A percentile compares a stretch with the other conserved stretches of the same genome.
Conservation (phyloP, 2,888 invertebrate species). For the Hirtodrosophila confusa region DNA sequence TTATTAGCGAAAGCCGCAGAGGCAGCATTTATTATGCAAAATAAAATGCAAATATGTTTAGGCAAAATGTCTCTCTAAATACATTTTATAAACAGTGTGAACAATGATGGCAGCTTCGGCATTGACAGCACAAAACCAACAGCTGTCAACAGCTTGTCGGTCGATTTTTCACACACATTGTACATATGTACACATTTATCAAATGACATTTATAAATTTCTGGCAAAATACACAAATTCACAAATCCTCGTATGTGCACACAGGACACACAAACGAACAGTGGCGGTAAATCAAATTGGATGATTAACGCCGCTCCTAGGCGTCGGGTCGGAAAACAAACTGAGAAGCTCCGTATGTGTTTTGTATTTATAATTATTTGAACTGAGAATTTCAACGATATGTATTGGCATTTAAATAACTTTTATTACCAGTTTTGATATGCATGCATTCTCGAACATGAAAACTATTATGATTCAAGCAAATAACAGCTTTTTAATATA, state of each 20-base stretch:
- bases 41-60: conserved; percentile 69
- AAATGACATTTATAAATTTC: conserved; percentile 56
- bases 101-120: conserved; percentile 29
- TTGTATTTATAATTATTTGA: conserved; percentile 11
- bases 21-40: conserved; percentile 60
- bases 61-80: conserved; percentile 69
- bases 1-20: conserved; percentile 16
- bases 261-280: conserved; percentile 13
- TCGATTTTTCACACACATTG: conserved; percentile 20
- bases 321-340: conserved; percentile 6
- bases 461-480: no score
- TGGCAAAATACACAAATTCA: conserved; percentile 32
- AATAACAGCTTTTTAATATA: no score
- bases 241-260: conserved; percentile 13
- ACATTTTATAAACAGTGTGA: conserved; percentile 61
- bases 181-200: conserved; percentile 33
- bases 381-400: conserved; percentile 2
- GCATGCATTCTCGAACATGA: neutral
- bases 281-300: conserved; percentile 48
- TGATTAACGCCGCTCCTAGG: conserved; percentile 51
- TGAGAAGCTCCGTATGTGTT: conserved; percentile 4
- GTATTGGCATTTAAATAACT: conserved; percentile 1
- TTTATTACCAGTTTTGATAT: conserved; percentile 11
- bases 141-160: conserved; percentile 71
- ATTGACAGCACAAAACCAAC: conserved; percentile 57